phyloP scores from a whole-genome alignment of 2,113 vertebrate species.

The Scopus umbretta region DNA sequence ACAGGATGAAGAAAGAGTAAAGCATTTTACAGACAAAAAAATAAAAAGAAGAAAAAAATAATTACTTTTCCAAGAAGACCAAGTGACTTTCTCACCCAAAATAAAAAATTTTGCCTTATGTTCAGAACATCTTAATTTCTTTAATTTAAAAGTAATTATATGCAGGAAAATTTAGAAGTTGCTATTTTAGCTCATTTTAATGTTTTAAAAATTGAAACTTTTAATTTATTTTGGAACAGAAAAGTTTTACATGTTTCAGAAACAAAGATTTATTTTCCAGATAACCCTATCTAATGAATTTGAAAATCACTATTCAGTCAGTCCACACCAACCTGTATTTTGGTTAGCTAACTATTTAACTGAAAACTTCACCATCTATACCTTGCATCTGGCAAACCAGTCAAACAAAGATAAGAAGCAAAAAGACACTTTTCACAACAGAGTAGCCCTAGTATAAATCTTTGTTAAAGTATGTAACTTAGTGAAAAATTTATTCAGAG shows the following conservation, averaged over 20 bases:
- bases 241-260: background rate
- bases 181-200: background rate
- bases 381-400: background rate
- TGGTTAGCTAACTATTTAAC: background rate
- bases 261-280: background rate
- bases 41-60: background rate
- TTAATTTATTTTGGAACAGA: background rate
- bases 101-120: background rate
- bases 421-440: background rate
- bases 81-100: background rate
- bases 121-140: background rate
- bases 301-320: background rate
- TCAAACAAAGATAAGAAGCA: background rate
- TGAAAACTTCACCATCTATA: background rate
- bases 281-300: background rate
- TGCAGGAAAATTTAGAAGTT: background rate
- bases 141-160: background rate
- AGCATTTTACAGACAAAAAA: background rate
- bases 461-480: background rate
- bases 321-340: background rate
- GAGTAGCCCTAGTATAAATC: background rate
- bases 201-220: background rate
- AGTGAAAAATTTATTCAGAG: background rate
- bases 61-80: background rate
- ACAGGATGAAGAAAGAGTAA: background rate